Evolutionary conservation across 2,888 invertebrate genomes (phyloP).

Genomic region (Microdon myrmicae): DNA sequence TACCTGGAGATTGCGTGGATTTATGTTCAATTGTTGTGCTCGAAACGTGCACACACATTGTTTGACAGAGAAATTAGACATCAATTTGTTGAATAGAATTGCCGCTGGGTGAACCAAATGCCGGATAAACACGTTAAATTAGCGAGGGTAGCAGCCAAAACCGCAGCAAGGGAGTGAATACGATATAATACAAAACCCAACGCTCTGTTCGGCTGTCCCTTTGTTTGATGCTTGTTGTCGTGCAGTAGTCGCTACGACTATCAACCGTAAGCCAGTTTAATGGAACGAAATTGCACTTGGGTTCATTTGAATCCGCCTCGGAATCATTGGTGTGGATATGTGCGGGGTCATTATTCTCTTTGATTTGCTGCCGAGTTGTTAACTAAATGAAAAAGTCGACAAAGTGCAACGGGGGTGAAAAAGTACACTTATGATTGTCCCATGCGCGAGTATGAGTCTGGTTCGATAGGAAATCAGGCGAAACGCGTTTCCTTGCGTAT

Average conservation of each 20-base stretch:
- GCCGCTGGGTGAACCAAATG: constrained; percentile 32
- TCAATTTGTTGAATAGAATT: constrained; percentile 49
- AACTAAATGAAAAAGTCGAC: constrained; percentile 41
- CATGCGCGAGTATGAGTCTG: constrained; percentile 1
- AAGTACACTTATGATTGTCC: constrained; percentile 19
- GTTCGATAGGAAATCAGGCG: constrained; percentile 39
- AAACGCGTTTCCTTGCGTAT: constrained; percentile 37
- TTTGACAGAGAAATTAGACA: constrained; percentile 52
- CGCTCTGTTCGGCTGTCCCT: constrained; percentile 47
- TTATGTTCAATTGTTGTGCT: constrained; percentile 42
- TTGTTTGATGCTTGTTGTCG: constrained; percentile 25
- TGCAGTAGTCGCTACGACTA: constrained; percentile 5
- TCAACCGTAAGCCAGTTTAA: constrained; percentile 7
- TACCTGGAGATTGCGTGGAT: constrained; percentile 46
- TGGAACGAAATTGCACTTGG: constrained; percentile 20
- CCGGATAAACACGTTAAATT: constrained; percentile 48
- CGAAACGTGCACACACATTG: constrained; percentile 49
- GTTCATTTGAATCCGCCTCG: constrained; percentile 25
- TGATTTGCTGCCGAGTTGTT: constrained; percentile 41
- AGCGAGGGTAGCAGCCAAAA: constrained; percentile 34
- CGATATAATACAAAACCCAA: constrained; percentile 37
- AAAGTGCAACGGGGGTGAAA: constrained; percentile 21
- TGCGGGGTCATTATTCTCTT: constrained; percentile 21
- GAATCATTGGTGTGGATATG: constrained; percentile 32
- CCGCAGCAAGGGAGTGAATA: too few relatives aligned